A percentile compares a stretch with the other conserved stretches of the same genome.
Evolutionary conservation across 1,140 invertebrate species (phyloP).

Genomic region (Drosophila setifemur): DNA sequence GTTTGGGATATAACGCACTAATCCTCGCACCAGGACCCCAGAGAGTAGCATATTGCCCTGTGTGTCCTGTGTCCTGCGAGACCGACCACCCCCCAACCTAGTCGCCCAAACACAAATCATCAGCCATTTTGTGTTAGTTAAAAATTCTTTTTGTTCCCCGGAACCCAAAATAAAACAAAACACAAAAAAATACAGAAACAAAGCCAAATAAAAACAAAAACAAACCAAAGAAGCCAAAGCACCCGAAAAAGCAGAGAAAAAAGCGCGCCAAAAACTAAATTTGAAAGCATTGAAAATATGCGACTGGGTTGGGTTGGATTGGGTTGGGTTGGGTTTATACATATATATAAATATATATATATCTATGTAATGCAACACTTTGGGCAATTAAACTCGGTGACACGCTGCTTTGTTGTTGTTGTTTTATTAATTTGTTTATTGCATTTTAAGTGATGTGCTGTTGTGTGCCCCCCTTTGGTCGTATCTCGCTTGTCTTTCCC

Average conservation of each 20-base stretch:
- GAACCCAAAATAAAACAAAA: constrained; percentile 10
- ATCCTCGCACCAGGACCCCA: constrained; percentile 35
- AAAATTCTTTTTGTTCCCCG: constrained; percentile 74
- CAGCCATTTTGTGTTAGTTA: constrained; percentile 76
- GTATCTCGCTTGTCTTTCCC: background rate
- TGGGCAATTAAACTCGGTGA: constrained; percentile 51
- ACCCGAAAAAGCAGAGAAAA: constrained; percentile 8
- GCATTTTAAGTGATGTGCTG: constrained; percentile 55
- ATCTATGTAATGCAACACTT: too few relatives aligned
- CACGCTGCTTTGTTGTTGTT: constrained; percentile 31
- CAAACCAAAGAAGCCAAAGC: constrained; percentile 13
- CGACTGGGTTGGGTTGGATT: too few relatives aligned
- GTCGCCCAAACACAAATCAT: constrained; percentile 53
- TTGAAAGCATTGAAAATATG: constrained; percentile 46
- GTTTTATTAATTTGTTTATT: constrained; percentile 70
- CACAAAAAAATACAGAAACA: constrained; percentile 5
- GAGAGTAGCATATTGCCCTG: background rate
- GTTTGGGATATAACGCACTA: constrained; percentile 41
- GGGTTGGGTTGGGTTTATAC: too few relatives aligned
- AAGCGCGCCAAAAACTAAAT: constrained; percentile 66
- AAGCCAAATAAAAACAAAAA: constrained; percentile 7
- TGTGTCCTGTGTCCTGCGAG: background rate
- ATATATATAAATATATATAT: too few relatives aligned
- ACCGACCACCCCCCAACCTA: background rate
- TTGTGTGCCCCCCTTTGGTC: background rate